These are phyloP conservation scores for Byasa hedistus DNA, from an alignment of 2,888 invertebrate genomes.

Conservation along the genomic window DNA sequence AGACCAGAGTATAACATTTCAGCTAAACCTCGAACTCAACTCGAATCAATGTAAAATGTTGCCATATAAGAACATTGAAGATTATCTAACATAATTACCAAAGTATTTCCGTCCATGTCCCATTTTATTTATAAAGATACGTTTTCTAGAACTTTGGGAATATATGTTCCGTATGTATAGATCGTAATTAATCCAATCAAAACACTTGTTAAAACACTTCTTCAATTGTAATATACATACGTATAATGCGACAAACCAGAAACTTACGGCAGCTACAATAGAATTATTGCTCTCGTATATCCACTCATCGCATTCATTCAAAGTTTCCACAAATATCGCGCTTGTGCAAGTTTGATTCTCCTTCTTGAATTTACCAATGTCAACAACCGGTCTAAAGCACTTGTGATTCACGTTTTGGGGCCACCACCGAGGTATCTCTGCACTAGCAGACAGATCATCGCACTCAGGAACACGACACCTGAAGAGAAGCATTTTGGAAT, in stretches of 20 bases:
- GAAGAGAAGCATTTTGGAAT: slow-evolving; percentile 30
- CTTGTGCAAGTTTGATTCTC: slow-evolving; percentile 52
- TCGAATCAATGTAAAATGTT: too few species aligned
- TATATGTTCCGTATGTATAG: not conserved
- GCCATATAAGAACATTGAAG: too few species aligned
- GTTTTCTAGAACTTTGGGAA: too few species aligned
- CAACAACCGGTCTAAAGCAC: slow-evolving; percentile 53
- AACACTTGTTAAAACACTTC: too few species aligned
- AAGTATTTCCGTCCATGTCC: too few species aligned
- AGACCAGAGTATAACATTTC: too few species aligned
- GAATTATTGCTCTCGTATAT: slow-evolving; percentile 61
- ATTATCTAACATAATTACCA: too few species aligned
- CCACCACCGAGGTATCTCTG: slow-evolving; percentile 58
- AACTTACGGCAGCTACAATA: slow-evolving; percentile 56
- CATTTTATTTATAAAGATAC: too few species aligned
- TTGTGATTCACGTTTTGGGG: slow-evolving; percentile 50
- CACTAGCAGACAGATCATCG: slow-evolving; percentile 43
- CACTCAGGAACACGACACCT: slow-evolving; percentile 64
- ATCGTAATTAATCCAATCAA: too few species aligned
- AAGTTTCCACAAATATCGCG: slow-evolving; percentile 44
- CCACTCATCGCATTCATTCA: slow-evolving; percentile 61
- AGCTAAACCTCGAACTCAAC: too few species aligned
- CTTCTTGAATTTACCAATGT: slow-evolving; percentile 38
- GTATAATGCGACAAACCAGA: too few species aligned
- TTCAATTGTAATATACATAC: not conserved